phyloP scores from a whole-genome alignment of 2,113 vertebrate species.

The Nicator chloris region DNA sequence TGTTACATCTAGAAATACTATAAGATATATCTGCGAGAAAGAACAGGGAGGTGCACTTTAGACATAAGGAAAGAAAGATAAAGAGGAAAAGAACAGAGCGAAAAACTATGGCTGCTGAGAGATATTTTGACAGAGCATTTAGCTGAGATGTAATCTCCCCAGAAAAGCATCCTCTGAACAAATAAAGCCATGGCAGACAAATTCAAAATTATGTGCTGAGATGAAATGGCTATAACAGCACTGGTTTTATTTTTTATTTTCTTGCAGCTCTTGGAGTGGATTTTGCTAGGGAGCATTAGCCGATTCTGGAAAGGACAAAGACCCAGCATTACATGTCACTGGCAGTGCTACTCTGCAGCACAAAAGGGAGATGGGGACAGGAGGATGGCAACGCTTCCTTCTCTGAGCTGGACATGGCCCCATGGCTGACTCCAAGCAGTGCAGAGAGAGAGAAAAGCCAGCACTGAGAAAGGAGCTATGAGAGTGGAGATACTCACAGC shows the following conservation, averaged over 20 bases:
- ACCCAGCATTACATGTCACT: neutral
- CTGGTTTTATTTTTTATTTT: neutral
- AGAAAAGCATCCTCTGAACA: neutral
- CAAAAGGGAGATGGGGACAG: neutral
- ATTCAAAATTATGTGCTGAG: neutral
- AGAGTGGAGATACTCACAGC: neutral
- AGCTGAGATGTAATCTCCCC: neutral
- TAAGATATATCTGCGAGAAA: neutral
- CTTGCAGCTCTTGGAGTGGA: neutral
- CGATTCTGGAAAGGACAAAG: neutral
- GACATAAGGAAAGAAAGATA: neutral
- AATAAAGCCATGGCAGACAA: neutral
- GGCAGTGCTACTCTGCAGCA: neutral
- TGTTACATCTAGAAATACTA: neutral
- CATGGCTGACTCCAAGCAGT: neutral
- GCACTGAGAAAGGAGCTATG: neutral
- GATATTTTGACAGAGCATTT: neutral
- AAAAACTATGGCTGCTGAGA: neutral
- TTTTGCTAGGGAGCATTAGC: neutral
- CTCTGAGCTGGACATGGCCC: fast-evolving
- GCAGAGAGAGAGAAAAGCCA: neutral
- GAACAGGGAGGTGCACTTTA: neutral
- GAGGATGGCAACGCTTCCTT: neutral
- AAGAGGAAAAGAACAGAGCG: neutral
- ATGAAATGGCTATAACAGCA: neutral